Evolutionary conservation across 2,888 invertebrate species (phyloP).

Genomic region (Polyommatus iphigenia): DNA sequence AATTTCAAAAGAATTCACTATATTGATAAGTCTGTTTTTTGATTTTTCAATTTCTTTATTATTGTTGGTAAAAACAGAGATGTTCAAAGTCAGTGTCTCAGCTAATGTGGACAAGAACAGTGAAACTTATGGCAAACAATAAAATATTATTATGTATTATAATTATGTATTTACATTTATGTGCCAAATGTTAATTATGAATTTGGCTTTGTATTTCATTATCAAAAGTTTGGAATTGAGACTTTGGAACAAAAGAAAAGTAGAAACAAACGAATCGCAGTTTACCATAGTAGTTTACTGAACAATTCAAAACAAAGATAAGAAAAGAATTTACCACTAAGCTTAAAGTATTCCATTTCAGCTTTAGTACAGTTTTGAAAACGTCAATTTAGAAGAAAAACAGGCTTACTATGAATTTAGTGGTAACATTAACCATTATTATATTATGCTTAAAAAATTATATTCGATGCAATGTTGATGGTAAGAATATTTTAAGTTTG

Average conservation of each 20-base stretch:
- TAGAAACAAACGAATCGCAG: neutral
- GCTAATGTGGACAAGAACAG: too few relatives aligned
- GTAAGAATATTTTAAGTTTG: conserved; percentile 52
- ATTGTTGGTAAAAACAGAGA: too few relatives aligned
- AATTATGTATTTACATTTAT: too few relatives aligned
- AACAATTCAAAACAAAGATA: conserved; percentile 21
- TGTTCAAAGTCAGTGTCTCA: too few relatives aligned
- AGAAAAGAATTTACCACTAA: neutral
- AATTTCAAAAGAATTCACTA: too few relatives aligned
- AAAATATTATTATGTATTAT: too few relatives aligned
- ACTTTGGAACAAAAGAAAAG: neutral
- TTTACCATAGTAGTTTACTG: neutral
- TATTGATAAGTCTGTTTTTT: too few relatives aligned
- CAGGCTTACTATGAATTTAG: conserved; percentile 34
- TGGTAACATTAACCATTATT: conserved; percentile 41
- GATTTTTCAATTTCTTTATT: too few relatives aligned
- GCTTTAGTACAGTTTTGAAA: neutral
- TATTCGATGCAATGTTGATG: conserved; percentile 52
- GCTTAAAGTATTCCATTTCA: neutral
- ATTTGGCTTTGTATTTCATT: neutral
- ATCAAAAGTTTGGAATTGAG: neutral
- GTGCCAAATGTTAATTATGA: neutral
- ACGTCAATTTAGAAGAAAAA: neutral
- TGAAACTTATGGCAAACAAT: too few relatives aligned
- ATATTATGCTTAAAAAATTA: conserved; percentile 44